Evolutionary conservation across 2,113 vertebrate species (phyloP).

Genomic region (Colossoma macropomum): DNA sequence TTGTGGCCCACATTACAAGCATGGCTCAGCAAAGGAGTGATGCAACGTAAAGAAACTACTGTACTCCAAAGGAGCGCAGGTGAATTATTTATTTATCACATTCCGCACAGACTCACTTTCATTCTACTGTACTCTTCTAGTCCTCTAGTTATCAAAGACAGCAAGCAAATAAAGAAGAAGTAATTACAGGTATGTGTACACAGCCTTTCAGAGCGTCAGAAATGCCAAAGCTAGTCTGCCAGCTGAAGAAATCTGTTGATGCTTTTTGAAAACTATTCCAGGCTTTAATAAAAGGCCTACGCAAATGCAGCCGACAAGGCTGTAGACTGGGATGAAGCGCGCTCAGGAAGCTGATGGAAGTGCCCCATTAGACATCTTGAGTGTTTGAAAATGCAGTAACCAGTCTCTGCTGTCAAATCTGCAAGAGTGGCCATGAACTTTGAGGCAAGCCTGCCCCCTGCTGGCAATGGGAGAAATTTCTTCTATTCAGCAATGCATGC

Average conservation of each 20-base stretch:
- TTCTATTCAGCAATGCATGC: not conserved
- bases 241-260: not conserved
- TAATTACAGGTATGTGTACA: not conserved
- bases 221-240: no score
- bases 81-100: conserved; percentile 42
- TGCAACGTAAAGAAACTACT: conserved; percentile 32
- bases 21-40: conserved; percentile 21
- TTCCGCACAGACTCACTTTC: conserved; percentile 12
- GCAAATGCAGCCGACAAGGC: not conserved
- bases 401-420: conserved; percentile 55
- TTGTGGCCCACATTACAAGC: conserved; percentile 22
- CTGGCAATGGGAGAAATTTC: conserved; percentile 48
- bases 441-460: conserved; percentile 75
- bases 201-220: not conserved
- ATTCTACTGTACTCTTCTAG: not conserved
- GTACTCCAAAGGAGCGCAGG: not conserved
- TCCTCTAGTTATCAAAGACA: not conserved
- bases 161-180: not conserved
- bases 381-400: conserved; percentile 2
- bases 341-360: not conserved
- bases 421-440: not conserved
- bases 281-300: not conserved
- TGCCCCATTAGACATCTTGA: not conserved
- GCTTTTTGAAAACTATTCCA: not conserved
- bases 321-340: not conserved